Percentiles rank a stretch among this genome's conserved stretches.
Evolutionary conservation across 2,797 vertebrate species (phyloP).

Genomic region (Astyanax mexicanus): DNA sequence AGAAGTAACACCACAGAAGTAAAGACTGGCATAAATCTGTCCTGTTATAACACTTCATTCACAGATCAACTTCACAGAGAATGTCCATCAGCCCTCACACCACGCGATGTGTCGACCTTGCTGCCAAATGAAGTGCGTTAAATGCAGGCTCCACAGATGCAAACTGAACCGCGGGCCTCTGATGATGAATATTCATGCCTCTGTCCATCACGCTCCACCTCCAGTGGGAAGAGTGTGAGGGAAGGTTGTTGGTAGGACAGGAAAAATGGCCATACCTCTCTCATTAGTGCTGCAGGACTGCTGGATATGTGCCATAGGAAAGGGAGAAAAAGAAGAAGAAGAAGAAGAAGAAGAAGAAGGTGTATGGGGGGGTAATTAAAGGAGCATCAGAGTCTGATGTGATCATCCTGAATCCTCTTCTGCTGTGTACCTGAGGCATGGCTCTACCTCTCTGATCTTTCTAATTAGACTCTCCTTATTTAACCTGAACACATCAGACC

Average conservation of each 20-base stretch:
- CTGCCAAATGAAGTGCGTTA: conserved; percentile 22
- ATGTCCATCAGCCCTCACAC: conserved; percentile 28
- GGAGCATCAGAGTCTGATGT: conserved; percentile 37
- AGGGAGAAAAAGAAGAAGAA: background rate
- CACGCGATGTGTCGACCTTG: conserved; percentile 26
- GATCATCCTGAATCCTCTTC: conserved; percentile 51
- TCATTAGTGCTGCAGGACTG: conserved; percentile 57
- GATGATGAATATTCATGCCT: conserved; percentile 35
- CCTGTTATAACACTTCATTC: conserved; percentile 23
- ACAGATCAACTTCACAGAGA: conserved; percentile 29
- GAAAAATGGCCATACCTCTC: conserved; percentile 25
- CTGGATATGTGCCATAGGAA: conserved; percentile 54
- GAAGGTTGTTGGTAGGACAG: conserved; percentile 57
- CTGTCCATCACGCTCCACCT: conserved; percentile 25
- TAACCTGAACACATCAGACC: conserved; percentile 27
- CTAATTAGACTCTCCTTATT: conserved; percentile 46
- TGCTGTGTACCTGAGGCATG: conserved; percentile 42
- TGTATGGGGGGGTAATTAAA: conserved; percentile 24
- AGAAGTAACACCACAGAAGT: conserved; percentile 13
- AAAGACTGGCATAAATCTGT: conserved; percentile 26
- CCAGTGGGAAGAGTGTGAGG: conserved; percentile 39
- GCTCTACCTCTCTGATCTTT: conserved; percentile 41
- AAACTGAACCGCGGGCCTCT: conserved; percentile 28
- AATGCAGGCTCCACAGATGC: conserved; percentile 42
- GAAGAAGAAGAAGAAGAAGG: background rate